Base-by-base conservation (phyloP, 1,140 invertebrate genomes). In the Bombus soroeensis region DNA sequence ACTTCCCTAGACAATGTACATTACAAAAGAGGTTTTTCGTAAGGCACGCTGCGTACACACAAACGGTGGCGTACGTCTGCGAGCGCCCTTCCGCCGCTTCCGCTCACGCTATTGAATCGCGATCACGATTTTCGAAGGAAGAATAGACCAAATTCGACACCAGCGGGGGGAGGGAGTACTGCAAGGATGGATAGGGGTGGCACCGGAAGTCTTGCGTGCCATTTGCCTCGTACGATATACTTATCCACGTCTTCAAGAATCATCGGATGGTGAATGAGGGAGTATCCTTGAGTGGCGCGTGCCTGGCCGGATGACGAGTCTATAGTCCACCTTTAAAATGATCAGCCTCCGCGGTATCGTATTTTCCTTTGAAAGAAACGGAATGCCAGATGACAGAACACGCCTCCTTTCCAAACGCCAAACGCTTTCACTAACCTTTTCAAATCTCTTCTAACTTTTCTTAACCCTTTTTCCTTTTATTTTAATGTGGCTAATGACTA, bases 191-290 rank as follows among this genome's bases (percentile, higher is more conserved):
- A 70, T 68, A 62, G 87, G 85, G 89, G 87, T 88, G 90, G 92
- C 78, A 89, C 93, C 94, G 94, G 94, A 94, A 94, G 93, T 94
- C 93, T 94, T 93, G 94, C 92, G 93, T 94, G 93, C 94, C 94
- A 94, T 94, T 94, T 94, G 93, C 92, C 89, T 91, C 90, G 88
- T 89, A 90, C 87, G 89, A 89, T 90, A 88, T 92, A 93, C 93
- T 93, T 93, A 89, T 93, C 91, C 92, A 72, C 89, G 91, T 93
- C 93, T 91, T 91, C 81, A 93, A 90, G 90, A 93, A 94, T 94
- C 93, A 91, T 86, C 90, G 84, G 75, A 89, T 90, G 91, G 93
- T 92, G 93, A 94, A 92, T 91, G 81, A 85, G 88, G 86, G 90
- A 83, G 32, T 73, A 85, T 89, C 57, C 87, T 93, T 78, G 90